Conservation (phyloP, 2,888 invertebrate species). For the Tachina lurida region DNA sequence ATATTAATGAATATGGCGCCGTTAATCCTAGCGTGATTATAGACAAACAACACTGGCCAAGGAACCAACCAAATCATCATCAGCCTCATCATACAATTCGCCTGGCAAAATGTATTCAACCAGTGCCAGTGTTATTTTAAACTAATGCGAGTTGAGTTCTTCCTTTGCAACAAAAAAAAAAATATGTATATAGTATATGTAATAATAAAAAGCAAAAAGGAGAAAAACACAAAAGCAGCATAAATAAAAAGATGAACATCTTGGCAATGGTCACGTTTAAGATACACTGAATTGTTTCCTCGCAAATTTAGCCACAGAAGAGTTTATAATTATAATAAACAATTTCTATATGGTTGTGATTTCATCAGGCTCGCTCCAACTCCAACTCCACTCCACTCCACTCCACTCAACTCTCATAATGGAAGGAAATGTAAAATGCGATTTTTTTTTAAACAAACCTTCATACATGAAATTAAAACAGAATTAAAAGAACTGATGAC, state of each 20-base stretch:
- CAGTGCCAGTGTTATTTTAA: conserved; percentile 37
- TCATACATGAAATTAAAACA: conserved; percentile 19
- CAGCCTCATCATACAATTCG: conserved; percentile 31
- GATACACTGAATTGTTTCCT: conserved; percentile 47
- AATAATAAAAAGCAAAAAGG: not conserved
- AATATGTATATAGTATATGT: not conserved
- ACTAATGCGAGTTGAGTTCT: conserved; percentile 66
- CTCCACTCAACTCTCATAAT: not conserved
- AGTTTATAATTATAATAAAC: conserved; percentile 66
- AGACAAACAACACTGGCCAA: not conserved
- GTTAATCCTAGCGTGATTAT: conserved; percentile 63
- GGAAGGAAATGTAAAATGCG: conserved; percentile 53
- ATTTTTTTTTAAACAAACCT: conserved; percentile 23
- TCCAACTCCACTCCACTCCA: not conserved
- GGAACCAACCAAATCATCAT: conserved; percentile 28
- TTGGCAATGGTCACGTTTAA: conserved; percentile 68
- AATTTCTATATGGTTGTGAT: conserved; percentile 59
- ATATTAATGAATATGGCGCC: conserved; percentile 70
- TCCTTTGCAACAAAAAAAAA: conserved; percentile 47
- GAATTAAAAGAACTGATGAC: conserved; percentile 63
- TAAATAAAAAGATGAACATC: conserved; percentile 50
- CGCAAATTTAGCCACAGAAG: conserved; percentile 25
- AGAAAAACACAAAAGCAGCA: conserved; percentile 9
- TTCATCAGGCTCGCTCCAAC: conserved; percentile 31
- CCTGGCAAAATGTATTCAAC: conserved; percentile 38